phyloP scores from a whole-genome alignment of 2,888 invertebrate species.

The Diaperis boleti region DNA sequence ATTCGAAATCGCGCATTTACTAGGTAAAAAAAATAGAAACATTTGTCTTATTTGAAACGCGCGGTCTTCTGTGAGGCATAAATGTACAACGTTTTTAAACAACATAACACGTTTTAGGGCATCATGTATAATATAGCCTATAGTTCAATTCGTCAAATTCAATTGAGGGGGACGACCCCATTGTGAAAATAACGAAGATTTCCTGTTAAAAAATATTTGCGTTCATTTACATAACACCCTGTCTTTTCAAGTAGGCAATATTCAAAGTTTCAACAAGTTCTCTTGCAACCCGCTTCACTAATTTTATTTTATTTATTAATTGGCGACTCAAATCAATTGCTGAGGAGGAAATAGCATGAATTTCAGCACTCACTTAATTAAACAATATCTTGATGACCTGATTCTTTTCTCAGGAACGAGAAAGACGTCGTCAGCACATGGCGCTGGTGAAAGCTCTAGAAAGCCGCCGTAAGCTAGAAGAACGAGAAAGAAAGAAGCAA shows the following conservation, averaged over 20 bases:
- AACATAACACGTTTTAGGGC: too few relatives aligned
- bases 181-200: too few relatives aligned
- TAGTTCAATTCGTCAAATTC: too few relatives aligned
- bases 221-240: background rate
- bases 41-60: too few relatives aligned
- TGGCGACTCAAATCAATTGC: background rate
- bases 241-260: background rate
- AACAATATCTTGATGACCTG: conserved; percentile 14
- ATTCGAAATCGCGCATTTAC: too few relatives aligned
- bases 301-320: conserved; percentile 39
- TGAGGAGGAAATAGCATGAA: conserved; percentile 35
- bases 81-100: too few relatives aligned
- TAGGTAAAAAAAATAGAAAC: too few relatives aligned
- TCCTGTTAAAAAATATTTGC: too few relatives aligned
- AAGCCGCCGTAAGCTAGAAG: conserved; percentile 87
- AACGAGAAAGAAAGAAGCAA: conserved; percentile 81
- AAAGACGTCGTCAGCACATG: conserved; percentile 91
- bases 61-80: too few relatives aligned
- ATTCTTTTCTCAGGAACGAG: conserved; percentile 77
- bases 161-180: too few relatives aligned
- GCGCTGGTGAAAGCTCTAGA: conserved; percentile 89
- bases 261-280: background rate
- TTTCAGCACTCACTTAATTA: conserved; percentile 11
- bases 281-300: conserved; percentile 34
- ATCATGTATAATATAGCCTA: too few relatives aligned